Evolutionary conservation across 2,888 invertebrate genomes (phyloP), one percentile per base, ranked within the genome.

Genomic region (Eulithis testata): DNA sequence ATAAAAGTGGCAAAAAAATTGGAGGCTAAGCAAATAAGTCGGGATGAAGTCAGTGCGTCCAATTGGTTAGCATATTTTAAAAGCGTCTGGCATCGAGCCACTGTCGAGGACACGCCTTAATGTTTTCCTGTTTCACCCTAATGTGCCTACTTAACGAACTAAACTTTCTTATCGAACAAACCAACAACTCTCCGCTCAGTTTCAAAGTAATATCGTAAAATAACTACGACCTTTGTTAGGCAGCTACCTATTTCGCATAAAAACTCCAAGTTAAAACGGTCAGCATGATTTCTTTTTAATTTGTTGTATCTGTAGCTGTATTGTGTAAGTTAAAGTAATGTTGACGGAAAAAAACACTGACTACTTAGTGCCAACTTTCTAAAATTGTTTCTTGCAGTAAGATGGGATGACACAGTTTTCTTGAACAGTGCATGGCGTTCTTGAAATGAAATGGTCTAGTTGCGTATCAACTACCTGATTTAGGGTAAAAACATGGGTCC

Each of bases 111-210:
- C 86, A 85, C 84, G 77, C 85, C 85, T 83, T 87, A 90, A 91
- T 88, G 89, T 90, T 89, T 90, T 90, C 90, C 90, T 89, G 90
- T 88, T 88, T 83, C 84, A 80, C 84, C 87, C 84, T 90, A 91
- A 91, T 90, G 91, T 90, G 85, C 85, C 90, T 89, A 90, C 89
- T 90, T 90, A 91, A 89, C 86, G 83, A 90, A 90, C 88, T 88
- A 85, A 90, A 91, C 86, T 90, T 90, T 91, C 89, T 90, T 91
- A 91, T 91, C 90, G 81, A 82, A 84, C 85, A 83, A 53, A 88
- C 88, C 86, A 81, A 89, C 87, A 87, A 86, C 85, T 86, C 76
- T 75, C 82, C 76, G 78, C 74, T 65, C 76, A 85, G 81, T 83
- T 86, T 77, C 78, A 76, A 84, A 86, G 81, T 86, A 82, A 84